Conservation (phyloP, 2,113 vertebrate species). For the Myiozetetes cayanensis region DNA sequence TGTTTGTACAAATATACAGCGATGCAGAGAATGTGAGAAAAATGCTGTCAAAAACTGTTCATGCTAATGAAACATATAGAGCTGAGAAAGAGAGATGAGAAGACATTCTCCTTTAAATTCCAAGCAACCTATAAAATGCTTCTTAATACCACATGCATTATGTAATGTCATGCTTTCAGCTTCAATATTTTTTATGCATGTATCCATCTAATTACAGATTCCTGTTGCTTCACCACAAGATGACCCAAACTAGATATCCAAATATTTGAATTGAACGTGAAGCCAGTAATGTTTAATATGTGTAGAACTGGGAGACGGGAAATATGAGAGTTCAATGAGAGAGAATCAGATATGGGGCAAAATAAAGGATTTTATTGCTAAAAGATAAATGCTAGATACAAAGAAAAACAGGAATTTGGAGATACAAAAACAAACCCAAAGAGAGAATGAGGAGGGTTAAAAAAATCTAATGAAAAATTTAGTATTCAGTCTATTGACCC, state of each 20-base stretch:
- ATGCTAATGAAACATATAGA: background rate
- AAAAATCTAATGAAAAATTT: background rate
- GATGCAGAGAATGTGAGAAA: background rate
- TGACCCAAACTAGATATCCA: background rate
- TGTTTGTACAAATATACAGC: background rate
- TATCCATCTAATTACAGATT: background rate
- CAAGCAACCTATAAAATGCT: background rate
- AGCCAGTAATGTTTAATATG: background rate
- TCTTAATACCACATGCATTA: background rate
- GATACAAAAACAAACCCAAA: background rate
- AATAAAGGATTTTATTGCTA: background rate
- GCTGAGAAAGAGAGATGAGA: background rate
- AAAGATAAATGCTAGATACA: background rate
- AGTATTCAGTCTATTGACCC: background rate
- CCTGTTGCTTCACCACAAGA: background rate
- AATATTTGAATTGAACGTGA: background rate
- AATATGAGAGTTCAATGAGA: background rate
- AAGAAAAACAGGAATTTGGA: background rate
- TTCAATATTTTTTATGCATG: background rate
- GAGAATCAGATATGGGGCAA: background rate
- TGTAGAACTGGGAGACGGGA: background rate
- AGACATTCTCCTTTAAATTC: background rate
- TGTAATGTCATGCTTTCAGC: background rate
- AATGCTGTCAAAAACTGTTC: background rate
- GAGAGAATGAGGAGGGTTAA: background rate